Evolutionary conservation across 1,140 invertebrate species (phyloP).

Genomic region (Hylyphantes graminicola): DNA sequence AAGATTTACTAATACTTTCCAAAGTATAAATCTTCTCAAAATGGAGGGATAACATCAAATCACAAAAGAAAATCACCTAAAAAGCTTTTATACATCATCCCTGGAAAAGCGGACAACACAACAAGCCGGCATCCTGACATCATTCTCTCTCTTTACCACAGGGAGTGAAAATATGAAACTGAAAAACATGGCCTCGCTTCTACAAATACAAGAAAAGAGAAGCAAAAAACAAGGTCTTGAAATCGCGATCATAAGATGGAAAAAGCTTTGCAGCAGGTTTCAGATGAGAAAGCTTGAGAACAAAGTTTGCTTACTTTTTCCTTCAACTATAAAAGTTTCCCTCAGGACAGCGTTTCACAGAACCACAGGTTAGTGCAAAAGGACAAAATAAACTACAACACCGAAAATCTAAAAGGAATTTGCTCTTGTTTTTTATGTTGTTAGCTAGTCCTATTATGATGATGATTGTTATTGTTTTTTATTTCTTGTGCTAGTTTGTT

Average conservation of each 20-base stretch:
- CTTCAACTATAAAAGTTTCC: constrained; percentile 18
- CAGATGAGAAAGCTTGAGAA: constrained; percentile 33
- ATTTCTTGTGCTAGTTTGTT: neutral
- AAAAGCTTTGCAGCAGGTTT: constrained; percentile 17
- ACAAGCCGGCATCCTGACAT: neutral
- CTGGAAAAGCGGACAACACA: too few species aligned
- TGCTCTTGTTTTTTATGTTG: neutral
- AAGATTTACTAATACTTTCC: too few species aligned
- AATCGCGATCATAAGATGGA: constrained; percentile 31
- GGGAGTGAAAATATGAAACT: neutral
- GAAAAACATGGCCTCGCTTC: neutral
- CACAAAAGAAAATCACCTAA: too few species aligned
- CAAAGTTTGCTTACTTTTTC: constrained; percentile 20
- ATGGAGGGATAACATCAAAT: too few species aligned
- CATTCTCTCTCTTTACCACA: neutral
- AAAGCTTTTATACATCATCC: too few species aligned
- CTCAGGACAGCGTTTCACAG: constrained; percentile 9
- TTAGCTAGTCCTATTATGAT: constrained; percentile 22
- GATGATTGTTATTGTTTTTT: constrained; percentile 50
- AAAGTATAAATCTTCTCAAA: too few species aligned
- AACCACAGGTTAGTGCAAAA: constrained; percentile 25
- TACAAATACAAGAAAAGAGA: neutral
- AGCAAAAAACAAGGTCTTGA: constrained; percentile 1
- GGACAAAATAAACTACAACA: neutral
- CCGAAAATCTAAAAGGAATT: constrained; percentile 28